phyloP scores from a whole-genome alignment of 2,797 vertebrate species.

The Meda fulgida region DNA sequence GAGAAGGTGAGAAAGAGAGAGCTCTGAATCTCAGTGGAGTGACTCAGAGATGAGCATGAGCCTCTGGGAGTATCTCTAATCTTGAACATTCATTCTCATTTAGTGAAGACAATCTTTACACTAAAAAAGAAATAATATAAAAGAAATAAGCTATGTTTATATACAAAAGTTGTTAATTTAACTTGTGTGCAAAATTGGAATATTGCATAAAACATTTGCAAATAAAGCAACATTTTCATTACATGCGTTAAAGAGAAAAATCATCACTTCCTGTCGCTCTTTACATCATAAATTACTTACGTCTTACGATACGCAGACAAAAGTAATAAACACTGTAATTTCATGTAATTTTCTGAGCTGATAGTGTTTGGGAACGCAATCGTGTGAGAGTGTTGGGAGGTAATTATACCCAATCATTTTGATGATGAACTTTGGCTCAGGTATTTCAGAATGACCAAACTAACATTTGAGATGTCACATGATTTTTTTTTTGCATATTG shows the following conservation, averaged over 20 bases:
- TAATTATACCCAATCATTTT: no score
- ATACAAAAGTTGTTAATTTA: not conserved
- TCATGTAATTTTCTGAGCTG: not conserved
- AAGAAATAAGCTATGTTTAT: not conserved
- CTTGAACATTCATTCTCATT: conserved; percentile 19
- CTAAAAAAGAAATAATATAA: not conserved
- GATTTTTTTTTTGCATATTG: no score
- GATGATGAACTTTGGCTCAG: no score
- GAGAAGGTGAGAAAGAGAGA: conserved; percentile 51
- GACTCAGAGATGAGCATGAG: conserved; percentile 4
- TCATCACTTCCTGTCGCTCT: not conserved
- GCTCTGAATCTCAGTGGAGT: conserved; percentile 33
- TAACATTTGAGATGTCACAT: no score
- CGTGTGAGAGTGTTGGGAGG: no score
- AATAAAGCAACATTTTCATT: not conserved
- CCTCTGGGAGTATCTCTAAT: conserved; percentile 13
- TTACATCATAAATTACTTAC: not conserved
- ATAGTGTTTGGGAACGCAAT: not conserved
- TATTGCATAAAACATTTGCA: not conserved
- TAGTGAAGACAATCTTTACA: not conserved
- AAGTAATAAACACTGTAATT: not conserved
- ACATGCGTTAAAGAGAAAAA: not conserved
- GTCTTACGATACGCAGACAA: not conserved
- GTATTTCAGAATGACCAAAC: no score
- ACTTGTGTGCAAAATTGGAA: not conserved